Base-by-base conservation (phyloP, 2,797 vertebrate species). In the Labroides dimidiatus region DNA sequence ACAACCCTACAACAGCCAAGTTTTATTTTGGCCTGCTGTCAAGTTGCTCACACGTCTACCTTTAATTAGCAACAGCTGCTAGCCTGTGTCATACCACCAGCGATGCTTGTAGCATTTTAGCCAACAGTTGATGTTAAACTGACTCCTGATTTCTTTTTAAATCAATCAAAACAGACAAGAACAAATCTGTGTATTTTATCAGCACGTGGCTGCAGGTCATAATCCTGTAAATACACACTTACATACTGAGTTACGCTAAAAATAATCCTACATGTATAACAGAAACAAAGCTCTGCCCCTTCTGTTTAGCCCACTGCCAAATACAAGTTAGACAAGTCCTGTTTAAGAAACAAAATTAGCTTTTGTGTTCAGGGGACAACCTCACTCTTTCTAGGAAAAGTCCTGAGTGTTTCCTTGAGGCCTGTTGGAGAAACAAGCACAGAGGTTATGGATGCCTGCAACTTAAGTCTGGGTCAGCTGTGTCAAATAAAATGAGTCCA, bases 401-500 rank as follows among this genome's bases (percentile, higher is more conserved):
- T 33, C 55, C n/a, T 23, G 19, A 81, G 14, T 68, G 72, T 51
- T 76, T 84, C 72, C 68, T 52, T 69, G 51, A 79, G 75, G n/a
- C 16, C 49, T 60, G 20, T 21, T 19, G 64, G 51, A 69, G 69
- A 65, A 67, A 4, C 17, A 23, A 52, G 49, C 30, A 50, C 49
- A 78, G 39, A 71, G 60, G 57, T 72, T 69, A 49, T 24, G 20
- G 52, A 63, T 62, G 63, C 62, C 33, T 80, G 65, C 60, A 50
- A 69, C 71, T 75, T 61, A 53, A 64, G 67, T 78, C 69, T 72
- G 71, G 50, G 63, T 81, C 73, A 67, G 65, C 72, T 24, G 77
- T 54, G 76, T 50, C 75, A 87, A 74, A 85, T 49, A 81, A 71
- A 84, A 70, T 24, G 58, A 64, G 64, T 77, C 63, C 41, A 61